phyloP scores from a whole-genome alignment of 2,888 invertebrate genomes.

The Apantesis nais region DNA sequence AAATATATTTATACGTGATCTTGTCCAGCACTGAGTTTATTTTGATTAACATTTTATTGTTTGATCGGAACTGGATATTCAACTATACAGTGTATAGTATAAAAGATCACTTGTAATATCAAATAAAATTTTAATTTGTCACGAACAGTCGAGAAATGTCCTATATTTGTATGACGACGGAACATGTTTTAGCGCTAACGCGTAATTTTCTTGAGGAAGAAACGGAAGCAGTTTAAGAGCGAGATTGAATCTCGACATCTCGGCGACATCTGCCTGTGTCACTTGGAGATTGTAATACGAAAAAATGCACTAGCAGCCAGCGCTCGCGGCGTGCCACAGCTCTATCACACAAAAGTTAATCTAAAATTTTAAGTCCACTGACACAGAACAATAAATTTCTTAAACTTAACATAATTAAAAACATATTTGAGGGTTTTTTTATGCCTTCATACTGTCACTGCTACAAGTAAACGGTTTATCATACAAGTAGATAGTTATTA shows the following conservation, averaged over 20 bases:
- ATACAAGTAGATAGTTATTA: too few species aligned
- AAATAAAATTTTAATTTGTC: slow-evolving; percentile 59
- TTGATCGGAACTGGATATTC: too few species aligned
- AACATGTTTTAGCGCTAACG: slow-evolving; percentile 47
- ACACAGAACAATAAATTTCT: slow-evolving; percentile 2
- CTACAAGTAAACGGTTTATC: too few species aligned
- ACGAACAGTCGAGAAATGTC: slow-evolving; percentile 26
- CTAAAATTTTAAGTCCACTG: slow-evolving; percentile 15
- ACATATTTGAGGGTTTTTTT: not conserved
- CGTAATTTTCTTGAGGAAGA: slow-evolving; percentile 61
- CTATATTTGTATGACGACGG: slow-evolving; percentile 19
- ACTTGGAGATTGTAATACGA: slow-evolving; percentile 67
- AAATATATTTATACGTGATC: slow-evolving; percentile 48
- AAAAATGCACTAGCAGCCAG: slow-evolving; percentile 51
- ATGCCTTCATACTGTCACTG: too few species aligned
- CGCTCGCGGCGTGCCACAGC: slow-evolving; percentile 27
- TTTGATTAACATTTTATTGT: slow-evolving; percentile 45
- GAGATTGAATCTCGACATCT: slow-evolving; percentile 60
- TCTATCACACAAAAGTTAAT: slow-evolving; percentile 23
- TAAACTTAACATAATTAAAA: not conserved
- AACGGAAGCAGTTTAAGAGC: slow-evolving; percentile 61
- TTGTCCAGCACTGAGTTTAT: slow-evolving; percentile 31
- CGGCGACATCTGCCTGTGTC: slow-evolving; percentile 64
- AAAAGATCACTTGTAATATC: slow-evolving; percentile 37
- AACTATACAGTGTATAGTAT: too few species aligned